phyloP scores from a whole-genome alignment of 2,113 vertebrate genomes.

The Lethenteron camtschaticum region DNA sequence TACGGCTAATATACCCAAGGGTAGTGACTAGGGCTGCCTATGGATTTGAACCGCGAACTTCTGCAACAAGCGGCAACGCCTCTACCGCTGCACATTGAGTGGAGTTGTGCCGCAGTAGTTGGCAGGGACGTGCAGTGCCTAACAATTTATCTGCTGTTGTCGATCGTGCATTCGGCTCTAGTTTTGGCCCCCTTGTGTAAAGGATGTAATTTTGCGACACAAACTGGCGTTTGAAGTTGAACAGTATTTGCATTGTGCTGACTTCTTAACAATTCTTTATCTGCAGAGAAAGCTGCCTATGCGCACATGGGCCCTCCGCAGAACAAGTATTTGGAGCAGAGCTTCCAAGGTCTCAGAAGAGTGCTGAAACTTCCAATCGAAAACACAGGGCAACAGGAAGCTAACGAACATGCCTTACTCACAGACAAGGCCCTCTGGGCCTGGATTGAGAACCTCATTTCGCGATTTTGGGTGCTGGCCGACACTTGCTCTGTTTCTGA shows the following conservation, averaged over 20 bases:
- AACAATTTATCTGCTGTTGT: no score
- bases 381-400: conserved; percentile 42
- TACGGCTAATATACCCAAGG: no score
- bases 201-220: no score
- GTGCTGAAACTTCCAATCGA: conserved; percentile 63
- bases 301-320: conserved; percentile 55
- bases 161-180: no score
- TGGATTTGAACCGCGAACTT: no score
- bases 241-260: not conserved
- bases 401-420: conserved; percentile 41
- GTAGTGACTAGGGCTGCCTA: no score
- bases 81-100: no score
- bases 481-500: conserved; percentile 36
- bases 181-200: no score
- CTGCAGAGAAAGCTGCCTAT: conserved; percentile 54
- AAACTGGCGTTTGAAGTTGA: not conserved
- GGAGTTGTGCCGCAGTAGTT: no score
- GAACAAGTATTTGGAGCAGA: conserved; percentile 97
- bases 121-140: no score
- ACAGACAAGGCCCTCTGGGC: conserved; percentile 39
- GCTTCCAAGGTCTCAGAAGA: conserved; percentile 78
- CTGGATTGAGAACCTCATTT: conserved; percentile 62
- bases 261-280: conserved; percentile 7
- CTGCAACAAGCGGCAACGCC: no score
- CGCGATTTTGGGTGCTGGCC: conserved; percentile 49